phyloP scores from a whole-genome alignment of 1,140 invertebrate genomes.

The Samia ricini region DNA sequence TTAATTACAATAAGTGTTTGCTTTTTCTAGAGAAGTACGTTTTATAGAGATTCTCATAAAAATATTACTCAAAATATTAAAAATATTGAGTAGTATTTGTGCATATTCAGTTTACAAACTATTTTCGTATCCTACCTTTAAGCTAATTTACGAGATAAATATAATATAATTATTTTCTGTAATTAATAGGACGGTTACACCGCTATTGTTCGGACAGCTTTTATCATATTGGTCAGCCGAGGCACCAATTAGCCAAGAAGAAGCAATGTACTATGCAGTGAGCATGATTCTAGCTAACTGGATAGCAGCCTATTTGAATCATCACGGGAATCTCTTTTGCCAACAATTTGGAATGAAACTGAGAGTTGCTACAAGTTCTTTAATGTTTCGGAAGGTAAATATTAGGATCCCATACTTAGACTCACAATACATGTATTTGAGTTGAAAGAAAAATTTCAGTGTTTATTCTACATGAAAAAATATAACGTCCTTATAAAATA shows the following conservation, averaged over 20 bases:
- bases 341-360: slow-evolving; percentile 80
- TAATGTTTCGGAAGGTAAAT: slow-evolving; percentile 82
- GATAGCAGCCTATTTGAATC: slow-evolving; percentile 51
- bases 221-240: slow-evolving; percentile 77
- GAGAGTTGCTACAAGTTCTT: slow-evolving; percentile 78
- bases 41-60: too few species aligned
- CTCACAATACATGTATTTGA: too few species aligned
- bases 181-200: slow-evolving; percentile 61
- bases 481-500: too few species aligned
- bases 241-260: slow-evolving; percentile 30
- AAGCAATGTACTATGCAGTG: slow-evolving; percentile 57
- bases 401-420: not conserved
- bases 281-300: slow-evolving; percentile 56
- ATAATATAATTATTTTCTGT: slow-evolving; percentile 3
- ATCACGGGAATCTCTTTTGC: slow-evolving; percentile 69
- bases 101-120: too few species aligned
- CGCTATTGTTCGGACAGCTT: slow-evolving; percentile 76
- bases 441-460: not conserved
- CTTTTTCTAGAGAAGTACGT: too few species aligned
- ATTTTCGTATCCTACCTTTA: too few species aligned
- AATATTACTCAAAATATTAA: too few species aligned
- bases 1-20: too few species aligned
- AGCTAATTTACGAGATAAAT: too few species aligned
- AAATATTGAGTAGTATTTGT: too few species aligned
- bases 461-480: not conserved